Base-by-base conservation (phyloP, 2,888 invertebrate genomes). In the Conus canariensis region DNA sequence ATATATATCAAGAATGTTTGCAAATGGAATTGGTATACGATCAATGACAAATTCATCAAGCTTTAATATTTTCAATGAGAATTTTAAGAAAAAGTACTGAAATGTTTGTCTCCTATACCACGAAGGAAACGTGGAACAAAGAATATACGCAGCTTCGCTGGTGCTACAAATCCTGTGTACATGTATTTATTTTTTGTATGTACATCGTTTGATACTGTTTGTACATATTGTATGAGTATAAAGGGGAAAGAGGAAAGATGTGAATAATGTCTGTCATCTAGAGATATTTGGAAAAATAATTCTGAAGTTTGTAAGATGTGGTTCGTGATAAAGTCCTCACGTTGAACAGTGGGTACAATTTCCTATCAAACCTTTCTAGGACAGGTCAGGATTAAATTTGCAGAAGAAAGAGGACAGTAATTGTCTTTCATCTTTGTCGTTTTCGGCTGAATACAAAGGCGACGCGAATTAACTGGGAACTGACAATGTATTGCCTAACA, bases 211-310 rank as follows among this genome's bases (percentile, higher is more conserved):
- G 90, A 85, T 88, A 64, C 85, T 85, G n/a, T 90, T 19, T 90
- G 88, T 90, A 90, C 88, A 90, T 90, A 90, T 85, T 90, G 89
- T 88, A 85, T 82, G 64, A 59, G n/a, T 70, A 82, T 74, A 8
- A 64, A n/a, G 80, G 85, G 89, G 88, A 87, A 88, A 80, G 88
- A 90, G 90, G 88, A 85, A 85, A 85, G 90, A 90, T 90, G 90
- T 86, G 85, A 85, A 85, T 74, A 88, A 82, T 67, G 45, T 7
- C 67, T 83, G 9, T 60, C 58, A 80, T 80, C 10, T 80, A 22
- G 67, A 70, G n/a, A 45, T 88, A 60, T 82, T 45, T 45, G 45
- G 45, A 45, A 45, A 45, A 45, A 45, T 45, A 45, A 45, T 45
- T 45, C 45, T 45, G 45, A 45, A 45, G 70, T 70, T 22, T 70